A percentile compares a stretch with the other conserved stretches of the same genome.
phyloP scores from a whole-genome alignment of 64 coral and sea anemone species.

The Pocillopora damicornis region DNA sequence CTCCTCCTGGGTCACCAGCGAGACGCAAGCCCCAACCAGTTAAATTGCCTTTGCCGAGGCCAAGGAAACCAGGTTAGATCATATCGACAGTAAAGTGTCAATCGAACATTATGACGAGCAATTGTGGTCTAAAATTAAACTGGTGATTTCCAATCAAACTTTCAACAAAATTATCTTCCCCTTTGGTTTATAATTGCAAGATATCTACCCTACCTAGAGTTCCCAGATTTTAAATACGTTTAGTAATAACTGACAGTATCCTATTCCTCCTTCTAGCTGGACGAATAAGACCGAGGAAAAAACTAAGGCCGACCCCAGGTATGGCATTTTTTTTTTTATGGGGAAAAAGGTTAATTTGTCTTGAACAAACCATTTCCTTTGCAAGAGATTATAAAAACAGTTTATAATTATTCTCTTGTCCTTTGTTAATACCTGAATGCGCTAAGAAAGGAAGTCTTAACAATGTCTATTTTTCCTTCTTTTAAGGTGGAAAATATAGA shows the following conservation, averaged over 20 bases:
- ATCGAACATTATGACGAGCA: too few relatives aligned
- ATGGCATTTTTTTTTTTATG: not conserved
- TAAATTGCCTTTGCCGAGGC: conserved; percentile 23
- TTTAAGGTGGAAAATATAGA: conserved; percentile 6
- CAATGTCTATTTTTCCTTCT: not conserved
- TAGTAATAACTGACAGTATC: not conserved
- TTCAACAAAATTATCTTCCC: too few relatives aligned
- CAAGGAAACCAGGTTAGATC: conserved; percentile 7
- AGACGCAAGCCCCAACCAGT: not conserved
- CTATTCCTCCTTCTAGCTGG: not conserved
- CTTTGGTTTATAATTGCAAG: too few relatives aligned
- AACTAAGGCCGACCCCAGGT: conserved; percentile 23
- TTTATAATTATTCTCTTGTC: too few relatives aligned
- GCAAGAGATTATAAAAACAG: too few relatives aligned
- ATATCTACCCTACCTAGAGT: too few relatives aligned
- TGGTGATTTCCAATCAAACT: not conserved
- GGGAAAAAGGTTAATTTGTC: too few relatives aligned
- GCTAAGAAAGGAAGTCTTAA: not conserved
- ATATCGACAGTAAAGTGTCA: not conserved
- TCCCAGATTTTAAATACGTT: too few relatives aligned
- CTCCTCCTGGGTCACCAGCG: not conserved
- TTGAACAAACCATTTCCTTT: too few relatives aligned
- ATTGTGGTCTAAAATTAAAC: too few relatives aligned
- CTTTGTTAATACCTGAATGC: too few relatives aligned
- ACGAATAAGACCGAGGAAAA: not conserved